These are phyloP conservation scores for Emydura subglobosa DNA, from an alignment of 2,113 vertebrate genomes.

Conservation along the genomic window DNA sequence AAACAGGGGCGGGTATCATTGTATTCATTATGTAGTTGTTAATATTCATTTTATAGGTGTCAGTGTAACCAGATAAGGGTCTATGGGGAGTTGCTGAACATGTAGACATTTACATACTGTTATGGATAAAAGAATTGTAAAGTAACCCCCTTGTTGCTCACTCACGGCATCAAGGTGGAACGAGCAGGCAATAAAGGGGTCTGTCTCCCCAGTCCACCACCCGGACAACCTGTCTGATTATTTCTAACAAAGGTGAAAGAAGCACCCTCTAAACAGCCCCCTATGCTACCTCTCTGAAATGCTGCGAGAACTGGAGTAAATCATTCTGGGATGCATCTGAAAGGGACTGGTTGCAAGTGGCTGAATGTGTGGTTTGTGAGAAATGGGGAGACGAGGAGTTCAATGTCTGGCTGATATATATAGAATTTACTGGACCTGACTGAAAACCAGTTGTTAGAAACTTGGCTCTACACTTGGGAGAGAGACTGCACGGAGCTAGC, in stretches of 20 bases:
- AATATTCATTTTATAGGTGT: too few relatives aligned
- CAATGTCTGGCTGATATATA: background rate
- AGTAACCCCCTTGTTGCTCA: too few relatives aligned
- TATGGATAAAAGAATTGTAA: too few relatives aligned
- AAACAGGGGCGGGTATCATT: too few relatives aligned
- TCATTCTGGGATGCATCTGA: background rate
- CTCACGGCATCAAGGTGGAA: too few relatives aligned
- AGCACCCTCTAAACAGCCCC: background rate
- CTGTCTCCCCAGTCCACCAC: too few relatives aligned
- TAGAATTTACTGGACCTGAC: background rate
- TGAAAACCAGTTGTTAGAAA: background rate
- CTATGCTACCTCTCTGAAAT: rapidly evolving
- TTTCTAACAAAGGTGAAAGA: background rate
- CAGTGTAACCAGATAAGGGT: too few relatives aligned
- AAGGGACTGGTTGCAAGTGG: background rate
- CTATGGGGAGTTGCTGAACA: too few relatives aligned
- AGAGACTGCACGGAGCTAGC: background rate
- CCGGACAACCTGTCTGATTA: too few relatives aligned
- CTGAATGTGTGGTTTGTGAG: background rate
- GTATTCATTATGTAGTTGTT: too few relatives aligned
- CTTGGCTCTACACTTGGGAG: background rate
- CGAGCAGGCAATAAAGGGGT: too few relatives aligned
- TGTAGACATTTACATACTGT: too few relatives aligned
- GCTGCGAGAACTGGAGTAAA: background rate
- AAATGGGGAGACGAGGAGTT: background rate